Evolutionary conservation across 2,888 invertebrate species (phyloP).

Genomic region (Campoplex capitator): DNA sequence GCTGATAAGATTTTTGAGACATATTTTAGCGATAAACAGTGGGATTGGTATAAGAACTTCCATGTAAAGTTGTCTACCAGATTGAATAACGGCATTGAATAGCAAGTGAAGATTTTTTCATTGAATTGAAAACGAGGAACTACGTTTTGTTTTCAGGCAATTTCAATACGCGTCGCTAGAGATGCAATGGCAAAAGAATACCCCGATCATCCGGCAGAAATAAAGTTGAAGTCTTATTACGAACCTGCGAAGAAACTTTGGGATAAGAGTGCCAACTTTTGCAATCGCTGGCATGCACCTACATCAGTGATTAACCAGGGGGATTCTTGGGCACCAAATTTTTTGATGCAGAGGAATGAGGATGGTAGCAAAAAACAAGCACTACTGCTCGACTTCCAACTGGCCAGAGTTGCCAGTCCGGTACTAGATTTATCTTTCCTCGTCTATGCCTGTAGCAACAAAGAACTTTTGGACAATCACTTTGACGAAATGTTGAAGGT

Average conservation of each 20-base stretch:
- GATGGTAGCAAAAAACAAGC: slow-evolving; percentile 80
- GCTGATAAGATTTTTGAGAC: slow-evolving; percentile 77
- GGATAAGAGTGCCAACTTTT: slow-evolving; percentile 68
- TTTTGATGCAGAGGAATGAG: slow-evolving; percentile 86
- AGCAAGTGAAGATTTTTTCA: background rate
- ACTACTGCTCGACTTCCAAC: slow-evolving; percentile 90
- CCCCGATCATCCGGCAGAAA: slow-evolving; percentile 87
- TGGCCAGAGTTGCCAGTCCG: slow-evolving; percentile 87
- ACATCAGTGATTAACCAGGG: slow-evolving; percentile 89
- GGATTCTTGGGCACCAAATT: slow-evolving; percentile 92
- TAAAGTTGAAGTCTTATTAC: slow-evolving; percentile 86
- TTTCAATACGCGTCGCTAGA: slow-evolving; percentile 83
- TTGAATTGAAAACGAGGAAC: background rate
- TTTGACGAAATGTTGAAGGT: slow-evolving; percentile 87
- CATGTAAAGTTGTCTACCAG: slow-evolving; percentile 73
- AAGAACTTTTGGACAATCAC: slow-evolving; percentile 86
- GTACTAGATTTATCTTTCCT: slow-evolving; percentile 87
- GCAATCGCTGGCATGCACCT: slow-evolving; percentile 77
- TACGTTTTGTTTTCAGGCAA: slow-evolving; percentile 63
- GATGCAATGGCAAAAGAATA: slow-evolving; percentile 89
- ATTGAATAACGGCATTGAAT: background rate
- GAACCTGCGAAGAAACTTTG: slow-evolving; percentile 86
- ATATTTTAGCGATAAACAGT: slow-evolving; percentile 76
- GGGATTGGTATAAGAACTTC: slow-evolving; percentile 80
- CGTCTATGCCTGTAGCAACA: slow-evolving; percentile 88